Conservation (phyloP, 2,888 invertebrate species). For the Lycocerus yunnanus region DNA sequence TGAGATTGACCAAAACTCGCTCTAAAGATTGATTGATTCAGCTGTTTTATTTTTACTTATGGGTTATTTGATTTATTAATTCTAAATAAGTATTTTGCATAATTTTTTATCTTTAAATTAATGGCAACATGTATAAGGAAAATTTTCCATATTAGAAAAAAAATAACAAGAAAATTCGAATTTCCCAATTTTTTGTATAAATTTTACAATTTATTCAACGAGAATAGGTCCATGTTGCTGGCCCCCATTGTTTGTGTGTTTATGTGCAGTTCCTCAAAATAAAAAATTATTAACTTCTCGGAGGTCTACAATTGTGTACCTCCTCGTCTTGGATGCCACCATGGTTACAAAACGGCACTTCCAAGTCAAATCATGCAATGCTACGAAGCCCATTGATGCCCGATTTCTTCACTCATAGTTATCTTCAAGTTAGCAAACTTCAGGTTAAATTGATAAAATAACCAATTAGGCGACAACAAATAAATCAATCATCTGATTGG, state of each 20-base stretch:
- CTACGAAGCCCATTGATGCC: too few relatives aligned
- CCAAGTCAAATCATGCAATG: too few relatives aligned
- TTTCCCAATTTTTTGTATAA: not conserved
- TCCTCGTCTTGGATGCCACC: too few relatives aligned
- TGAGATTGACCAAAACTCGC: conserved; percentile 25
- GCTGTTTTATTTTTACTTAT: conserved; percentile 27
- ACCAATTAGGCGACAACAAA: too few relatives aligned
- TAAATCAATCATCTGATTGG: too few relatives aligned
- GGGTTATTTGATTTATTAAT: conserved; percentile 19
- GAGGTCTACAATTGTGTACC: too few relatives aligned
- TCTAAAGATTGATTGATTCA: conserved; percentile 16
- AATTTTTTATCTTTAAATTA: not conserved
- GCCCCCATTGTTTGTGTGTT: not conserved
- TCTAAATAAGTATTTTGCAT: not conserved
- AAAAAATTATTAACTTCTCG: too few relatives aligned
- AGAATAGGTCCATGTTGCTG: not conserved
- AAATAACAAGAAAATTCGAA: not conserved
- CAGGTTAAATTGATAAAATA: too few relatives aligned
- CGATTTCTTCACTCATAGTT: too few relatives aligned
- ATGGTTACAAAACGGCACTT: too few relatives aligned
- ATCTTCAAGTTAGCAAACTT: too few relatives aligned
- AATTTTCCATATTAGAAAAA: not conserved
- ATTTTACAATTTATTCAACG: not conserved
- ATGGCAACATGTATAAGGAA: not conserved
- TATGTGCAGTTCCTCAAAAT: too few relatives aligned